phyloP scores from a whole-genome alignment of 2,797 vertebrate species.

The Lepidocolaptes lacrymiger region DNA sequence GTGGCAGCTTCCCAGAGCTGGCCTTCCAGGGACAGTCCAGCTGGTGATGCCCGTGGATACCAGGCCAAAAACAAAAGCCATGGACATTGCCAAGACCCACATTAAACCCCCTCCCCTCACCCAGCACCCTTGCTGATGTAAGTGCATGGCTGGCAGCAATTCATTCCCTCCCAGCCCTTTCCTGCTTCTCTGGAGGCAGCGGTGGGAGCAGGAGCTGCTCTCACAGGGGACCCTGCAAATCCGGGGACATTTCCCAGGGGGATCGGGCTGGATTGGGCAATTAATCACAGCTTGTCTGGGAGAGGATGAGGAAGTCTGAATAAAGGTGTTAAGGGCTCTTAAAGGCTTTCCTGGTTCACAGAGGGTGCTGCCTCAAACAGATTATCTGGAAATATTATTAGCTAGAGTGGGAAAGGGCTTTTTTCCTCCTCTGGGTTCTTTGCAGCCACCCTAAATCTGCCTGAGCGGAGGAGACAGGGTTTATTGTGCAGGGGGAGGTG shows the following conservation, averaged over 20 bases:
- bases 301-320: slow-evolving; percentile 71
- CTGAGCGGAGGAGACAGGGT: slow-evolving; percentile 40
- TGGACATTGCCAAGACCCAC: background rate
- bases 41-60: background rate
- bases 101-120: background rate
- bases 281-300: slow-evolving; percentile 68
- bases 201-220: background rate
- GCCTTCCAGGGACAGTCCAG: background rate
- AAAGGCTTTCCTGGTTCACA: slow-evolving; percentile 62
- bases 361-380: slow-evolving; percentile 66
- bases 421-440: background rate
- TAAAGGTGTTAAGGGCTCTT: slow-evolving; percentile 72
- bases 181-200: background rate
- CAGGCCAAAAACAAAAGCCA: background rate
- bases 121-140: background rate
- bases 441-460: slow-evolving; percentile 53
- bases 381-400: slow-evolving; percentile 72
- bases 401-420: slow-evolving; percentile 49
- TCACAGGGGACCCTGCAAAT: background rate
- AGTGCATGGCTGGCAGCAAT: background rate
- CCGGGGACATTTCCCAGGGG: slow-evolving; percentile 64
- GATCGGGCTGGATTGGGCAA: slow-evolving; percentile 64
- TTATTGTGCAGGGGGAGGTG: background rate
- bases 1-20: background rate
- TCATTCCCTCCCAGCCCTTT: background rate